Evolutionary conservation across 2,113 vertebrate species (phyloP), one percentile per base, ranked within the genome.

Genomic region (Scytalopus superciliaris): DNA sequence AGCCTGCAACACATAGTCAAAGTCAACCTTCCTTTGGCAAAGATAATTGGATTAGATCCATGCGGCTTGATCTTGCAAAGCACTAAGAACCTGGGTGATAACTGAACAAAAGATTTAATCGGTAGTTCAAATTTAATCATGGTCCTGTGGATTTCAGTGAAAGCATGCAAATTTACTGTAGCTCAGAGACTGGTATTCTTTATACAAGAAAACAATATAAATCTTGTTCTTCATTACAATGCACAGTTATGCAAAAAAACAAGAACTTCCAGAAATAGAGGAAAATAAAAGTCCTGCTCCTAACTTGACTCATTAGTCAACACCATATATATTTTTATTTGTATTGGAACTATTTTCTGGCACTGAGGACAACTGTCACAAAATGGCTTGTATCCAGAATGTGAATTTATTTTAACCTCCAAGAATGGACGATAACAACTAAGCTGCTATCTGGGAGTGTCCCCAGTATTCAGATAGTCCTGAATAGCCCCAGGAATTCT

Each of bases 51-150:
- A 90, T 89, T 87, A 91, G 91, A 68, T 50, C 67, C 55, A 80
- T 93, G 53, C 35, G 80, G 87, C 63, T 93, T 83, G 91, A 85
- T 96, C 89, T 83, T 80, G 59, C 62, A 83, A 96, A 93, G 45
- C 63, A 11, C 67, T 91, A 76, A 94, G 87, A 96, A 80, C 77
- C 63, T 75, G 50, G 66, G 66, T 87, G 73, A 92, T 93, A 94
- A 91, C 76, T 72, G 77, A 91, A 90, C 74, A 93, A 93, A 82
- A 91, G 81, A 91, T 93, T 94, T 93, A 89, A 95, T 94, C 37
- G 12, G 40, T 87, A 92, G 89, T 72, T 97, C 87, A 95, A 91
- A 89, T 97, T 91, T 94, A 94, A 95, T 94, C 81, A 89, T 16
- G 66, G 50, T 94, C 73, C 89, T 85, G 69, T 79, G 69, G 78